Evolutionary conservation across 1,140 invertebrate genomes (phyloP).

Genomic region (Bombus confusus): DNA sequence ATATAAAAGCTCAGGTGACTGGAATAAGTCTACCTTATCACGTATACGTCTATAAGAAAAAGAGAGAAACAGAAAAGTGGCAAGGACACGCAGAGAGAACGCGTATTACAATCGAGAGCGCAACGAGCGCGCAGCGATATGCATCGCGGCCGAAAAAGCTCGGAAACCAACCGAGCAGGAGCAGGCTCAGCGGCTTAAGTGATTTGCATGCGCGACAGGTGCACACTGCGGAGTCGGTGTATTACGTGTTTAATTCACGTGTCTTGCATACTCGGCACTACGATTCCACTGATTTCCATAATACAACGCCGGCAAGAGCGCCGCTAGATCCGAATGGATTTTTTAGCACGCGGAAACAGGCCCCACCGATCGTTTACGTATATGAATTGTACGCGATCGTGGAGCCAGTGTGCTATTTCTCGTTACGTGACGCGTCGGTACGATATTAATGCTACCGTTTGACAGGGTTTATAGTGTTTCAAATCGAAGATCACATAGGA

Average conservation of each 20-base stretch:
- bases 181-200: conserved; percentile 62
- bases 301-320: conserved; percentile 55
- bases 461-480: too few species aligned
- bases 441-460: neutral
- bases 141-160: conserved; percentile 60
- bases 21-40: neutral
- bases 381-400: neutral
- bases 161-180: conserved; percentile 60
- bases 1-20: neutral
- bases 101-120: neutral
- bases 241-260: conserved; percentile 78
- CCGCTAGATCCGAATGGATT: conserved; percentile 48
- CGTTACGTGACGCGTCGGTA: neutral
- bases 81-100: neutral
- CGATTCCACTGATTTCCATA: conserved; percentile 68
- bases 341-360: conserved; percentile 52
- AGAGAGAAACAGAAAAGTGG: neutral
- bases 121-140: conserved; percentile 12
- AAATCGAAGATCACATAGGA: too few species aligned
- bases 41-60: too few species aligned
- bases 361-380: conserved; percentile 25
- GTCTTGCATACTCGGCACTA: conserved; percentile 70
- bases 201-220: conserved; percentile 77
- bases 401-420: too few species aligned
- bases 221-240: conserved; percentile 70